Base-by-base conservation (phyloP, 35 echinoderm and acorn worm genomes). In the Strongylocentrotus purpuratus region DNA sequence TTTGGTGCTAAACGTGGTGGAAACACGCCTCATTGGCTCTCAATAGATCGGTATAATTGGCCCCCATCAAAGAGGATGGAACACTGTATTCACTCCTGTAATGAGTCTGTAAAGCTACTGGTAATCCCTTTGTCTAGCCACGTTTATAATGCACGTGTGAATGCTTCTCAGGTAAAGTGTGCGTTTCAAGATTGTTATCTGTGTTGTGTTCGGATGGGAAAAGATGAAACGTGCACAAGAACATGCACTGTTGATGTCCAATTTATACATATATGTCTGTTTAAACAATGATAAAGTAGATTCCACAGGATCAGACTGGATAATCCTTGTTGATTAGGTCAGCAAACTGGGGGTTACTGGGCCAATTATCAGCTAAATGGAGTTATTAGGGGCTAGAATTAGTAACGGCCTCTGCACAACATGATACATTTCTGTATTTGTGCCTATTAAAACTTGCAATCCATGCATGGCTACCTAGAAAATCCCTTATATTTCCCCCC, bases 251-350 rank as follows among this genome's bases (percentile, higher is more conserved):
- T n/a, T 55, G 50, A 55, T 15, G 50, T 55, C 50, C 50, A 55
- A 55, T n/a, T n/a, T 41, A 41, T 41, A 41, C 52, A 11, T 28
- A 78, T 78, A 78, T 78, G 65, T 78, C 65, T 78, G 25, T 78
- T 78, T 78, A 78, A 78, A 78, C 65, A 78, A n/a, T 78, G 65
- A 78, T 78, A 78, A 78, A 78, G 20, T n/a, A 78, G n/a, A 78
- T 78, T 4, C 65, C 65, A 78, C 65, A n/a, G 65, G 65, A n/a
- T 78, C 65, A 78, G 65, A 78, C 65, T 78, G 7, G 28, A 28
- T 78, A 78, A 28, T 78, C 65, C 65, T n/a, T 28, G 2, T 31
- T 78, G 65, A 78, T 78, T 78, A 28, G 65, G 28, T 78, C 6
- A 8, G 28, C 22, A 78, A 78, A 78, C 65, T 8, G 28, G 65